Evolutionary conservation across 2,113 vertebrate genomes (phyloP), one percentile per base, ranked within the genome.

Genomic region (Myotis davidii): DNA sequence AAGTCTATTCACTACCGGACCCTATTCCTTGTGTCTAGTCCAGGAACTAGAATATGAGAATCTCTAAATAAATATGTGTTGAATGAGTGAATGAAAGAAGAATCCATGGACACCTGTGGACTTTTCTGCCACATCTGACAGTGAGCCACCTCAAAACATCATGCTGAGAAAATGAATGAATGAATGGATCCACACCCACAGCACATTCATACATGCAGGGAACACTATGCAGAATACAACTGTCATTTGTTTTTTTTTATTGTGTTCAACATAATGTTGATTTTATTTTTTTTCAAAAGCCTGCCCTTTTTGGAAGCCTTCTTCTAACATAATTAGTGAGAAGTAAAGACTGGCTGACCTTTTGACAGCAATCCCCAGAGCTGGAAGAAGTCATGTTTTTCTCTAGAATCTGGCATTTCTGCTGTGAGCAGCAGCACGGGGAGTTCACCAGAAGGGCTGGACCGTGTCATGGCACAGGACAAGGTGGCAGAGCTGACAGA

Each of bases 311-410:
- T 73, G 45, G 8, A 70, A 52, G 50, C 2, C 7, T 76, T 25
- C 61, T 81, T 77, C 14, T 45, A 76, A 86, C 10, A 65, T 73
- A 89, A 91, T 93, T 83, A 77, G 74, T 86, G 45, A 87, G n/a
- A 70, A 50, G 17, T 10, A 93, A 86, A 88, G 50, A 54, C 70
- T 72, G 14, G n/a, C 54, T 89, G 76, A 85, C 65, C 88, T 95
- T 88, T 90, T 39, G 18, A 85, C 69, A 88, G 37, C 50, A 72
- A 64, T 84, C 21, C 27, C 32, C 70, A 37, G 67, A 69, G 52
- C 9, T 74, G 69, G 65, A 81, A 91, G 79, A 77, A 94, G 79
- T 32, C 52, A 67, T 56, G 65, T 25, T 90, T 87, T 85, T 34
- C 32, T 82, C 9, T 6, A 59, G 65, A 86, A 59, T 16, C 37